phyloP scores from a whole-genome alignment of 2,888 invertebrate genomes.

The Ferrisia virgata region DNA sequence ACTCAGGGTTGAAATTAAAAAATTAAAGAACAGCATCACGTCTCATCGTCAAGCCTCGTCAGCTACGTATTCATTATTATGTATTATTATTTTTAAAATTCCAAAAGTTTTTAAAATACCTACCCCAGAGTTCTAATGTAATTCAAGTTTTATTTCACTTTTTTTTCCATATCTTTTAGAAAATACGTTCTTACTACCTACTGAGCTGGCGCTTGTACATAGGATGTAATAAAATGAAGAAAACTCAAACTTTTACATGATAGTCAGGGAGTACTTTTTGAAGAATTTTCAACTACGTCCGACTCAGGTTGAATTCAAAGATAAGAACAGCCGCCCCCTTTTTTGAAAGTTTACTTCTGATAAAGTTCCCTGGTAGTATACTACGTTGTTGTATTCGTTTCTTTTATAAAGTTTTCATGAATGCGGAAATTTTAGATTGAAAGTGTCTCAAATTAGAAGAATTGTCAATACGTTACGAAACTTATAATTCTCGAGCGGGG shows the following conservation, averaged over 20 bases:
- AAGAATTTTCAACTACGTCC: conserved; percentile 20
- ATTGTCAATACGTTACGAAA: background rate
- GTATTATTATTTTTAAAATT: too few species aligned
- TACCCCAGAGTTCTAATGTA: too few species aligned
- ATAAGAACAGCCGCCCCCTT: background rate
- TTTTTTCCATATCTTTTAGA: background rate
- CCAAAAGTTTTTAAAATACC: too few species aligned
- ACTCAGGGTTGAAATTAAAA: too few species aligned
- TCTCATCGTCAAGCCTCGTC: too few species aligned
- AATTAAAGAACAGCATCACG: too few species aligned
- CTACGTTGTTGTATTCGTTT: background rate
- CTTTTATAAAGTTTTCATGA: background rate
- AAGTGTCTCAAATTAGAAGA: background rate
- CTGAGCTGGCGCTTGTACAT: background rate
- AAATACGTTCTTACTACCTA: too few species aligned
- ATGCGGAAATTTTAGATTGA: background rate
- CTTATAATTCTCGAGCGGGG: background rate
- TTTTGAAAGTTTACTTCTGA: background rate
- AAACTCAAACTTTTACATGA: background rate
- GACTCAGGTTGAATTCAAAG: background rate
- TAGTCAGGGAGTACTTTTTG: background rate
- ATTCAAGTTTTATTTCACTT: too few species aligned
- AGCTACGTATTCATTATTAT: too few species aligned
- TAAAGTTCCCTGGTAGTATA: background rate
- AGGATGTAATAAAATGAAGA: background rate